A percentile compares a stretch with the other conserved stretches of the same genome.
These are phyloP conservation scores for Ciconia boyciana DNA, from an alignment of 2,113 vertebrate species.

Conservation along the genomic window DNA sequence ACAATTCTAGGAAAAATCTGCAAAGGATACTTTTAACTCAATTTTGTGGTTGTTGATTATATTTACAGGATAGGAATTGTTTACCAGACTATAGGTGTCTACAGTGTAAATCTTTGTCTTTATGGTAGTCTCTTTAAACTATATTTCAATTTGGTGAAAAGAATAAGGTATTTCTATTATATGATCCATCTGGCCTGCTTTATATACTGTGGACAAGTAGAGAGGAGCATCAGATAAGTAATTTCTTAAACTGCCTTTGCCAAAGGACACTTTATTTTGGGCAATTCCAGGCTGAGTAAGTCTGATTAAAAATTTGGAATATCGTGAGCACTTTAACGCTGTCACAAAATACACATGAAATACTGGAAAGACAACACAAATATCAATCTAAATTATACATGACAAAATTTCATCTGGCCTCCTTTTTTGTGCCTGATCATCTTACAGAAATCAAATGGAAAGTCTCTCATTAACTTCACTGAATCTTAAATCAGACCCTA, in stretches of 20 bases:
- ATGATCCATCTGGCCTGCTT: background rate
- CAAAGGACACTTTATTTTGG: background rate
- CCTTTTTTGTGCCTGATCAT: background rate
- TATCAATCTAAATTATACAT: background rate
- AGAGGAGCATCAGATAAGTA: background rate
- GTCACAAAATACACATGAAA: background rate
- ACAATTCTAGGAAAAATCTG: background rate
- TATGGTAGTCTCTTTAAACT: background rate
- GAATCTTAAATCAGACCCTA: background rate
- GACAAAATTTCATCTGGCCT: background rate
- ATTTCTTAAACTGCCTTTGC: background rate
- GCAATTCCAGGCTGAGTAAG: background rate
- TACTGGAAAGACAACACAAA: background rate
- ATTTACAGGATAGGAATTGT: background rate
- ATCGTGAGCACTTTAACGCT: background rate
- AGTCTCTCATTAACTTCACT: background rate
- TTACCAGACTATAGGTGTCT: background rate
- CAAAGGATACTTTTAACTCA: background rate
- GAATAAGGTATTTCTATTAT: background rate
- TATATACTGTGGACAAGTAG: background rate
- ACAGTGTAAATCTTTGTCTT: background rate
- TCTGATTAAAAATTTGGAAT: background rate
- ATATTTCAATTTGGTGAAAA: background rate
- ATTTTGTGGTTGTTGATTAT: background rate
- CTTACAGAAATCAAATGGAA: background rate